Evolutionary conservation across 2,797 vertebrate species (phyloP), one percentile per base, ranked within the genome.

Genomic region (Labeo calbasu): DNA sequence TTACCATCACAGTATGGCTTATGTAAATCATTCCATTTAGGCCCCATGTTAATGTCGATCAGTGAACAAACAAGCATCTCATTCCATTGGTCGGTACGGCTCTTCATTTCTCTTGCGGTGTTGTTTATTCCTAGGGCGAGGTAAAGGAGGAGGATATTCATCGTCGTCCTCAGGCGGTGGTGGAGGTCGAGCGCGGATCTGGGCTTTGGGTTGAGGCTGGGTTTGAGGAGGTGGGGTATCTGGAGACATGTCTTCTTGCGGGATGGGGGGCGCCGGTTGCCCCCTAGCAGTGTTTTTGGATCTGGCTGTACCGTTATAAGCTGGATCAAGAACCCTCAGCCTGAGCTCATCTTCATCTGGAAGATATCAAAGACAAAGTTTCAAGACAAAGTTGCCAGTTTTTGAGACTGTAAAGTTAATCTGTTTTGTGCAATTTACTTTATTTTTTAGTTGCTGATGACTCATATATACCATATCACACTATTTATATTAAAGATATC

Each of bases 71-170:
- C n/a, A 25, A 17, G 43, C 2, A 0, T 59, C 65, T 82, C 57
- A 84, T 71, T 84, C 82, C 82, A 79, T 84, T 36, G 66, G 65
- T 50, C 43, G 36, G 14, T 84, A 84, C 9, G 68, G 76, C 32
- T 9, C 63, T 69, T 84, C 46, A 21, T 1, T 17, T n/a, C 43
- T 73, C 0, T 32, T 83, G 0, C 32, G 87, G 19, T 81, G 83
- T 3, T 0, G 76, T 36, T 92, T 93, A 82, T 89, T 94, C 69
- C 94, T 92, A 40, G 94, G 93, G 75, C 92, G 91, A 86, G 94
- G 94, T 63, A 93, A 89, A 81, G 93, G 94, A 88, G 94, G 94
- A 15, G 91, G 90, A 3, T 79, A 0, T 23, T 89, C 77, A 36
- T 94, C 92, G 0, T 89, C 70, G 0, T 23, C 10, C 0, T 76